phyloP scores from a whole-genome alignment of 2,888 invertebrate species.

The Apeira syringaria region DNA sequence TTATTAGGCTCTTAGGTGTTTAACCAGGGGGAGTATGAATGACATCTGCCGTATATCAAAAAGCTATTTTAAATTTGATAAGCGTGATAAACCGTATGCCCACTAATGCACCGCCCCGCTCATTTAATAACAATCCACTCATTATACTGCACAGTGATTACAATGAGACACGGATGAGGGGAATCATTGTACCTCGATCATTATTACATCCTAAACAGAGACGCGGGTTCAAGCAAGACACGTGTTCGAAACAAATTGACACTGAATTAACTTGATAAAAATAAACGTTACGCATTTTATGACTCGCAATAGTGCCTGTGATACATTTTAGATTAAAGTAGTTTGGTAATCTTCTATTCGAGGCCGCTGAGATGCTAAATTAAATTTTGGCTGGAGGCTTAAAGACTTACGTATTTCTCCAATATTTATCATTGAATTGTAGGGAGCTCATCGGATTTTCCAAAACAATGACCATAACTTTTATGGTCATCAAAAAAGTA shows the following conservation, averaged over 20 bases:
- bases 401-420: too few relatives aligned
- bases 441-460: too few relatives aligned
- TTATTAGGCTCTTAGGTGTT: constrained; percentile 11
- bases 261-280: constrained; percentile 48
- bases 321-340: too few relatives aligned
- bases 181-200: constrained; percentile 46
- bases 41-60: constrained; percentile 73
- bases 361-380: too few relatives aligned
- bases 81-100: constrained; percentile 67
- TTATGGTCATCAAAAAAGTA: constrained; percentile 50
- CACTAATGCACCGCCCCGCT: constrained; percentile 68
- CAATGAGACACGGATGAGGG: constrained; percentile 49
- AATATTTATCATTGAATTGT: too few relatives aligned
- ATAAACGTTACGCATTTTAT: too few relatives aligned
- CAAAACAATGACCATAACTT: constrained; percentile 40
- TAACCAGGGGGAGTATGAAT: constrained; percentile 44
- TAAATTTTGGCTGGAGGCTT: too few relatives aligned
- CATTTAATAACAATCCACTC: constrained; percentile 70
- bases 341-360: too few relatives aligned
- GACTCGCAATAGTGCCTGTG: too few relatives aligned
- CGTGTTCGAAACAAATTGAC: constrained; percentile 60
- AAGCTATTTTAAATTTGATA: constrained; percentile 71
- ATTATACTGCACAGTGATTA: constrained; percentile 65
- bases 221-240: constrained; percentile 41
- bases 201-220: constrained; percentile 42